Evolutionary conservation across 64 coral and sea anemone species (phyloP).

Genomic region (Montipora capricornis): DNA sequence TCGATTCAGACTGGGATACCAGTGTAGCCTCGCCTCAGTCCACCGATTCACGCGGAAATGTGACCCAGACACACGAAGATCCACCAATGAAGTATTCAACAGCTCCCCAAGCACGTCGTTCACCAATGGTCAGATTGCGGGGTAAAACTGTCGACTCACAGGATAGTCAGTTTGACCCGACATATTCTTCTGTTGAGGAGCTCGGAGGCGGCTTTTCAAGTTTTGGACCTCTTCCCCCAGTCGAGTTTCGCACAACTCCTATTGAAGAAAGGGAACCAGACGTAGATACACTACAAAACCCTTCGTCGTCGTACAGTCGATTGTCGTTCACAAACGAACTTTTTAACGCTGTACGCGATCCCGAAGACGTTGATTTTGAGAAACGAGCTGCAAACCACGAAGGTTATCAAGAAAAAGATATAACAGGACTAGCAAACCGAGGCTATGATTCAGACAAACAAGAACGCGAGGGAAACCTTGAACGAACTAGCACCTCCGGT

Average conservation of each 20-base stretch:
- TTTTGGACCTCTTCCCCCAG: conserved; percentile 78
- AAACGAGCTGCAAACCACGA: neutral
- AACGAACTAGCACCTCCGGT: neutral
- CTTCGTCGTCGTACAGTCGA: neutral
- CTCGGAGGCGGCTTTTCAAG: conserved; percentile 83
- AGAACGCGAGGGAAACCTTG: neutral
- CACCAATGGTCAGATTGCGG: conserved; percentile 49
- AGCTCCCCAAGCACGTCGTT: neutral
- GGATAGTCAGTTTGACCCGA: conserved; percentile 73
- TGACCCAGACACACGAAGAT: neutral
- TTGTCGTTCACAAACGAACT: conserved; percentile 83
- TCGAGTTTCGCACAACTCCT: conserved; percentile 29
- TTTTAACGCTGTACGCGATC: conserved; percentile 34
- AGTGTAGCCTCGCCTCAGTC: conserved; percentile 3
- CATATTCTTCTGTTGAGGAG: conserved; percentile 86
- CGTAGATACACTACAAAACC: neutral
- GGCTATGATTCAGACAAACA: conserved; percentile 65
- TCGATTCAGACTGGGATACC: conserved; percentile 22
- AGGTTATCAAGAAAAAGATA: conserved; percentile 25
- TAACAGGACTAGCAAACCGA: conserved; percentile 32
- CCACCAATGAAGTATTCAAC: neutral
- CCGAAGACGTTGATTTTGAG: conserved; percentile 10
- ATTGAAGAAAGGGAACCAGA: conserved; percentile 52
- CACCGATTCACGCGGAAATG: neutral
- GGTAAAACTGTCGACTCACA: conserved; percentile 73